Conservation (phyloP, 2,797 vertebrate genomes). For the Microchirus variegatus region DNA sequence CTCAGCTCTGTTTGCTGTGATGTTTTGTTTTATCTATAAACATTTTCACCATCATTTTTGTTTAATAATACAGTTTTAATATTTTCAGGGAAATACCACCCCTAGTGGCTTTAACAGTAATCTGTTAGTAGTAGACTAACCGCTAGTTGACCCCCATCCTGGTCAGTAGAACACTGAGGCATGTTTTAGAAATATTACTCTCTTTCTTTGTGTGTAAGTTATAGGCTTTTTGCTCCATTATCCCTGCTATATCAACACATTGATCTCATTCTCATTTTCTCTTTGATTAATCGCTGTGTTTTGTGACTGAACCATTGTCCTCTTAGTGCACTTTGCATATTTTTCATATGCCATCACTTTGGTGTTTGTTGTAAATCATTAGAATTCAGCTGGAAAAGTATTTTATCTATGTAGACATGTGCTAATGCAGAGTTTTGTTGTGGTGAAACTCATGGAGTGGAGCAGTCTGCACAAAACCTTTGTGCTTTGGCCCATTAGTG, state of each 20-base stretch:
- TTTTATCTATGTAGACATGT: constrained; percentile 58
- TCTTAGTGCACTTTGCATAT: constrained; percentile 60
- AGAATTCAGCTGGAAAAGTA: constrained; percentile 39
- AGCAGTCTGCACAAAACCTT: constrained; percentile 23
- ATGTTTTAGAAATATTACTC: constrained; percentile 46
- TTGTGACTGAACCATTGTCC: constrained; percentile 55
- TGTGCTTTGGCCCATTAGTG: constrained; percentile 14
- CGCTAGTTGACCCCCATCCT: constrained; percentile 36
- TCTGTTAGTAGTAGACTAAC: constrained; percentile 26
- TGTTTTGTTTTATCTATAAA: background rate
- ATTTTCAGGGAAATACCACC: constrained; percentile 12
- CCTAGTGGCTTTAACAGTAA: constrained; percentile 31
- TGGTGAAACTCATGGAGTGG: constrained; percentile 50
- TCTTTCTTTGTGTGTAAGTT: constrained; percentile 39
- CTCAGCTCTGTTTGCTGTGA: background rate
- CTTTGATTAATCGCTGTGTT: constrained; percentile 59
- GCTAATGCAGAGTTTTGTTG: constrained; percentile 56
- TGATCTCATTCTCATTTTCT: constrained; percentile 59
- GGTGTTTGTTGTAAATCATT: constrained; percentile 62
- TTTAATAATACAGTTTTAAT: background rate
- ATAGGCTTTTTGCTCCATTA: constrained; percentile 43
- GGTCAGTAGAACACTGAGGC: constrained; percentile 26
- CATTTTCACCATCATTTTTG: background rate
- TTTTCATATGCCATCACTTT: constrained; percentile 56
- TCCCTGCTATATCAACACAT: constrained; percentile 59